Conservation (phyloP, 2,888 invertebrate genomes). For the Noctua fimbriata region DNA sequence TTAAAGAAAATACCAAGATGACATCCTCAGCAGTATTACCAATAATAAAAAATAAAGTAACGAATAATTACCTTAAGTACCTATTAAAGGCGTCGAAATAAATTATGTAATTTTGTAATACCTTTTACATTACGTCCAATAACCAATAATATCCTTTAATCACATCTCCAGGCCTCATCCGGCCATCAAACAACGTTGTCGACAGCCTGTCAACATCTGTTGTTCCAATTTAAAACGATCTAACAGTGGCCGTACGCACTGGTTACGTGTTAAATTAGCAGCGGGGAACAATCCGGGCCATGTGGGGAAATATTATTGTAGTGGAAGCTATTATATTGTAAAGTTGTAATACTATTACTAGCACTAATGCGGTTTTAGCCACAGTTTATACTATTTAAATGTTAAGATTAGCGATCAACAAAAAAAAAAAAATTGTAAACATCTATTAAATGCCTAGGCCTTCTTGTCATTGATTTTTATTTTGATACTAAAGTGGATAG, state of each 20-base stretch:
- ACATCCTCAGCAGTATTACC: not conserved
- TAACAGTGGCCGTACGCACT: conserved; percentile 69
- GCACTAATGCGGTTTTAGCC: not conserved
- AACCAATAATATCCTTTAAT: conserved; percentile 80
- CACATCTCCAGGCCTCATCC: conserved; percentile 81
- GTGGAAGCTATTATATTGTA: conserved; percentile 28
- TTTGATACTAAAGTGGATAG: not conserved
- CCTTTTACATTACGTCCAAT: conserved; percentile 70
- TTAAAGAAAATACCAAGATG: not conserved
- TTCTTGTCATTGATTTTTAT: not conserved
- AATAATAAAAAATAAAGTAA: not conserved
- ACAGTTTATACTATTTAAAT: not conserved
- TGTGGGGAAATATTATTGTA: conserved; percentile 45
- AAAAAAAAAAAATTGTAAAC: not conserved
- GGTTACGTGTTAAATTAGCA: conserved; percentile 62
- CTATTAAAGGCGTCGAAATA: not conserved
- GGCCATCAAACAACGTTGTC: conserved; percentile 81
- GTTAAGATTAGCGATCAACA: not conserved
- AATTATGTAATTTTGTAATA: conserved; percentile 12
- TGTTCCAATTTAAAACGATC: conserved; percentile 85
- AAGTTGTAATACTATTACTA: conserved; percentile 26
- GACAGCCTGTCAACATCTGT: conserved; percentile 87
- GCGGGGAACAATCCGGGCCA: conserved; percentile 57
- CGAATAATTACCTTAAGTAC: not conserved
- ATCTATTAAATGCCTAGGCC: not conserved